These are phyloP conservation scores for Geopemphigus sp. DNA, from an alignment of 1,140 invertebrate species.

Conservation along the genomic window DNA sequence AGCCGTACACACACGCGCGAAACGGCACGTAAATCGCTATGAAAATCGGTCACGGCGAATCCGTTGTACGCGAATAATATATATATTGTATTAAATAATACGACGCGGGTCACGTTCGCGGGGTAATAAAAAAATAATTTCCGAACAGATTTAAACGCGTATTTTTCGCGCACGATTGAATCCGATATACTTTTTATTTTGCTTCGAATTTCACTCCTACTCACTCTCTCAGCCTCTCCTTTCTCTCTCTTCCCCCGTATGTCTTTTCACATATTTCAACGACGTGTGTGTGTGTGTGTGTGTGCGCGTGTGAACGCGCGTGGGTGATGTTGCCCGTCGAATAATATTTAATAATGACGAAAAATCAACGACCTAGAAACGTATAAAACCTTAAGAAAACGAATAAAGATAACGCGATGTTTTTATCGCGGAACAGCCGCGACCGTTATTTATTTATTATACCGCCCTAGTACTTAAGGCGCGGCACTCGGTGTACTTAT, in stretches of 20 bases:
- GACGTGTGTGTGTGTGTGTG: neutral
- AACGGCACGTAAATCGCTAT: neutral
- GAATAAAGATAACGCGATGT: neutral
- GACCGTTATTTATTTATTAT: neutral
- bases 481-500: no score
- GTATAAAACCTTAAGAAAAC: no score
- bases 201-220: neutral
- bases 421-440: neutral
- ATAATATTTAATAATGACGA: neutral
- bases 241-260: neutral
- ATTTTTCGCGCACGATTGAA: slow-evolving; percentile 42
- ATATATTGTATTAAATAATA: neutral
- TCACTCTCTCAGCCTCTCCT: neutral
- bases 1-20: no score
- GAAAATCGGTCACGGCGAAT: neutral
- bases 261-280: neutral
- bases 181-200: slow-evolving; percentile 8
- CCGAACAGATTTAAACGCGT: slow-evolving; percentile 5
- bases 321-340: neutral
- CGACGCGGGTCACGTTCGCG: slow-evolving; percentile 22
- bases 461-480: no score
- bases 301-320: neutral
- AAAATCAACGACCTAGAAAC: neutral
- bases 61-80: neutral
- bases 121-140: slow-evolving; percentile 30